phyloP scores from a whole-genome alignment of 2,797 vertebrate genomes.

The Scleropages formosus region DNA sequence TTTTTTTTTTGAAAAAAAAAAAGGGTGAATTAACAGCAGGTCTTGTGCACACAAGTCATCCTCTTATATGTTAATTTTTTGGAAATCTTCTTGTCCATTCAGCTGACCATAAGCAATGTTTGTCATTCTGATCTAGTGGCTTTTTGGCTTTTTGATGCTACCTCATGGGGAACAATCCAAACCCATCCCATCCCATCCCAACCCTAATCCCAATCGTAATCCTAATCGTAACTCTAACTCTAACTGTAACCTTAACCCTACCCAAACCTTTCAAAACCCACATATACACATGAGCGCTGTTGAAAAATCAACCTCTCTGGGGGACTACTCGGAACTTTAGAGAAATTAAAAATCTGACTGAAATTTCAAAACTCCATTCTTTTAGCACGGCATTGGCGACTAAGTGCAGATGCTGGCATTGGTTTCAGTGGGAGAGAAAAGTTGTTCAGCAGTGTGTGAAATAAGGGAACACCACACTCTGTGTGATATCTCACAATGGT shows the following conservation, averaged over 20 bases:
- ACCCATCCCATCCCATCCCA: no score
- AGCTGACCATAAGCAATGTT: slow-evolving; percentile 36
- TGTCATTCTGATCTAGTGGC: slow-evolving; percentile 51
- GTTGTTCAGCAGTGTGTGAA: slow-evolving; percentile 1
- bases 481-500: background rate
- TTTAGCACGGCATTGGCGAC: slow-evolving; percentile 1
- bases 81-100: slow-evolving; percentile 36
- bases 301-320: slow-evolving; percentile 16
- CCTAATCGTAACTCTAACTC: no score
- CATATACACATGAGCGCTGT: background rate
- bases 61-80: slow-evolving; percentile 70
- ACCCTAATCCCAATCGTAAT: no score
- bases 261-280: no score
- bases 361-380: slow-evolving; percentile 38
- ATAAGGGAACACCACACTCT: background rate
- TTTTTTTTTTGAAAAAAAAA: no score
- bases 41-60: slow-evolving; percentile 50
- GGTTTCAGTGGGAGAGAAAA: slow-evolving; percentile 13
- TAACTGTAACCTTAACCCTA: no score
- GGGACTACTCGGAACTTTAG: background rate
- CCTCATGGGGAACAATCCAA: slow-evolving; percentile 61
- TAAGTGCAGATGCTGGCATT: background rate
- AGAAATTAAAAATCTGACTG: slow-evolving; percentile 31
- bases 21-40: slow-evolving; percentile 48
- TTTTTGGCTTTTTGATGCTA: slow-evolving; percentile 46